A percentile compares a stretch with the other conserved stretches of the same genome.
phyloP scores from a whole-genome alignment of 2,113 vertebrate species.

The Pygathrix nemaeus region DNA sequence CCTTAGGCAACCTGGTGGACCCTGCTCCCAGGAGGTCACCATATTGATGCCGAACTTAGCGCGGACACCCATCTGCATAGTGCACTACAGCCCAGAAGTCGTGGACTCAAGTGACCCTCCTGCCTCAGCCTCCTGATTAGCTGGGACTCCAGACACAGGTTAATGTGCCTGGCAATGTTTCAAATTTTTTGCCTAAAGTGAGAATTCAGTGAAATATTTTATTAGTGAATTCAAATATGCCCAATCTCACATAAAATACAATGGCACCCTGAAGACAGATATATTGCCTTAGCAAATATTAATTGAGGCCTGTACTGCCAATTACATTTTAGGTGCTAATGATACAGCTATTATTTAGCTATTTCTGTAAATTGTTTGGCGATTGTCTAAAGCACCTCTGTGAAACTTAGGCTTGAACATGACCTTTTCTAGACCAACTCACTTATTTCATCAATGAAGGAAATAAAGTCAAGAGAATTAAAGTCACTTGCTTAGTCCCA shows the following conservation, averaged over 20 bases:
- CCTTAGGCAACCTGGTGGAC: background rate
- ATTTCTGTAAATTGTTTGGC: background rate
- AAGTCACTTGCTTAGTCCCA: background rate
- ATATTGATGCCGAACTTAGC: background rate
- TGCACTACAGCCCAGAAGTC: background rate
- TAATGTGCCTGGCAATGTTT: background rate
- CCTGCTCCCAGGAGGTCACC: background rate
- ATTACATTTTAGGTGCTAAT: background rate
- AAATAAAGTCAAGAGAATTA: background rate
- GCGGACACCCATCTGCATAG: background rate
- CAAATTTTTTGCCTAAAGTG: background rate
- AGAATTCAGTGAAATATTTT: background rate
- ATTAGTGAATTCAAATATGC: background rate
- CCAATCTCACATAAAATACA: background rate
- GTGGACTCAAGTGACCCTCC: background rate
- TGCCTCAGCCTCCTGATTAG: background rate
- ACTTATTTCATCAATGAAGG: background rate
- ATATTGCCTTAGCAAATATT: background rate
- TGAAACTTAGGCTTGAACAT: background rate
- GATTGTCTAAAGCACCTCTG: background rate
- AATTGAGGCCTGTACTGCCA: background rate
- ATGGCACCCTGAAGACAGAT: background rate
- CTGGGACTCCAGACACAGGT: background rate
- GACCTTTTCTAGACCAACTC: background rate
- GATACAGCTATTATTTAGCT: background rate